A percentile compares a stretch with the other conserved stretches of the same genome.
Evolutionary conservation across 2,888 invertebrate species (phyloP).

Genomic region (Drosophila meridiana): DNA sequence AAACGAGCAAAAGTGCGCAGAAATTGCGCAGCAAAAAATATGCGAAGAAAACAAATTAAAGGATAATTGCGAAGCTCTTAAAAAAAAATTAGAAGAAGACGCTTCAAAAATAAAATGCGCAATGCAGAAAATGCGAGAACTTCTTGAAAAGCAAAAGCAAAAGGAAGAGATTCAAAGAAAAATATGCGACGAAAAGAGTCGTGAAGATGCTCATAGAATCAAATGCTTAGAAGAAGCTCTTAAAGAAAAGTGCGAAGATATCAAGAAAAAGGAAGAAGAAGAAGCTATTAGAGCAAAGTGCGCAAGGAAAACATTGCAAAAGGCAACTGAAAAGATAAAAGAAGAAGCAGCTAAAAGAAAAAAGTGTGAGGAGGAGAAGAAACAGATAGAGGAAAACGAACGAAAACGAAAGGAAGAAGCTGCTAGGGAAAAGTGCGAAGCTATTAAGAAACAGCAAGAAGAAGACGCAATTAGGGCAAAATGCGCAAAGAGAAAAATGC

Average conservation of each 20-base stretch:
- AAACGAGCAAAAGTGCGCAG: background rate
- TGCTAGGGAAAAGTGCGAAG: background rate
- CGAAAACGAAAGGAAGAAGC: background rate
- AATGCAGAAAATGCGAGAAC: background rate
- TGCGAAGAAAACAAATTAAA: background rate
- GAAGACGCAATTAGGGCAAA: background rate
- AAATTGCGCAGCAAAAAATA: background rate
- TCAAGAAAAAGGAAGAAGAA: background rate
- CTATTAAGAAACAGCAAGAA: background rate
- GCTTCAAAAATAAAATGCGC: background rate
- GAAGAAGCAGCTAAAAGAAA: background rate
- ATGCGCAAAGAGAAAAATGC: background rate
- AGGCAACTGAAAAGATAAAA: background rate
- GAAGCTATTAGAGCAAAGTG: background rate
- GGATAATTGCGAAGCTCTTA: background rate
- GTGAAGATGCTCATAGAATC: background rate
- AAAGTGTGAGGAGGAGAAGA: background rate
- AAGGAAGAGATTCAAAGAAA: background rate
- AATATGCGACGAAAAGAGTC: background rate
- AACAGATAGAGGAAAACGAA: background rate
- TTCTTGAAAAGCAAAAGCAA: background rate
- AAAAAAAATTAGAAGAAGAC: background rate
- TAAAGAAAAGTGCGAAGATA: background rate
- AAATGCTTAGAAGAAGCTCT: background rate
- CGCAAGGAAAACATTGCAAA: background rate